Evolutionary conservation across 2,113 vertebrate genomes (phyloP).

Genomic region (Phocoena phocoena): DNA sequence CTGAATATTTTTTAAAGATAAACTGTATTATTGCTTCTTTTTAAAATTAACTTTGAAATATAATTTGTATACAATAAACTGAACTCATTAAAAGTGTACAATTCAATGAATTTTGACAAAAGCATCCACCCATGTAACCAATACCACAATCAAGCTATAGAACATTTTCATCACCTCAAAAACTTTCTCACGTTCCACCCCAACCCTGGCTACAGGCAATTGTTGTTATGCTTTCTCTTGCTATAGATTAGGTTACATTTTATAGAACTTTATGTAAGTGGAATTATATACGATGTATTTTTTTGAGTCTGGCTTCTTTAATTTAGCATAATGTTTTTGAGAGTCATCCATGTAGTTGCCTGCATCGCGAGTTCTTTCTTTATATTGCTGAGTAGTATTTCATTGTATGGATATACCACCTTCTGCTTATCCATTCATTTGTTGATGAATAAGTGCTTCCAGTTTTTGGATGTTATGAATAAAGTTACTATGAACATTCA

Average conservation of each 20-base stretch:
- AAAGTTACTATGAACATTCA: background rate
- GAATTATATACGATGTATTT: background rate
- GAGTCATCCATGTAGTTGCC: background rate
- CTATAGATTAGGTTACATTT: background rate
- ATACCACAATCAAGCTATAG: background rate
- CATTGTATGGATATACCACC: background rate
- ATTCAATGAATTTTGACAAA: background rate
- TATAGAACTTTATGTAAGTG: background rate
- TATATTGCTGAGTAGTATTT: background rate
- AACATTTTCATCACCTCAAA: background rate
- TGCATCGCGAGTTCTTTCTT: background rate
- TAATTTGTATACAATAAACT: background rate
- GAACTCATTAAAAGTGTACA: background rate
- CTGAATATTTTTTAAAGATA: background rate
- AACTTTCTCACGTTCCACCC: background rate
- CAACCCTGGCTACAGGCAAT: background rate
- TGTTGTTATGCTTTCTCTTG: background rate
- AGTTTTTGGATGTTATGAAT: background rate
- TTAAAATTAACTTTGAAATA: conserved; percentile 20
- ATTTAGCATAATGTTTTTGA: background rate
- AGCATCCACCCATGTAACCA: background rate
- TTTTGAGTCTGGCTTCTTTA: background rate
- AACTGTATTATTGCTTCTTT: background rate
- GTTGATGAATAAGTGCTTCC: background rate
- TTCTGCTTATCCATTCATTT: background rate